Evolutionary conservation across 2,113 vertebrate species (phyloP).

Genomic region (Silurus glanis): DNA sequence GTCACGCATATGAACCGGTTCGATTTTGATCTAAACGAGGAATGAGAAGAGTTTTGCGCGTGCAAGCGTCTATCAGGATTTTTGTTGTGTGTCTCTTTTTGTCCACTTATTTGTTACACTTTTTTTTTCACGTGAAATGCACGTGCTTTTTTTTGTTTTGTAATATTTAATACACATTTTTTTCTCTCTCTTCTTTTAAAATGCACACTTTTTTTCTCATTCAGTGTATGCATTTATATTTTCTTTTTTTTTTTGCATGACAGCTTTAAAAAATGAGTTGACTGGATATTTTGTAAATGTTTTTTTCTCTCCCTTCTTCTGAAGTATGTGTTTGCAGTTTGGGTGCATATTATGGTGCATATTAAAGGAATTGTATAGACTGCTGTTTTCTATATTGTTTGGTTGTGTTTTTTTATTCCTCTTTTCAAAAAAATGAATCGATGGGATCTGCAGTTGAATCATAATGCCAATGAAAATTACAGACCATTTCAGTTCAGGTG

Average conservation of each 20-base stretch:
- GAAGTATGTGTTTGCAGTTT: no score
- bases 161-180: not conserved
- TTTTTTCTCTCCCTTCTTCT: no score
- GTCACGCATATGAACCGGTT: not conserved
- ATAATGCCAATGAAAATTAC: no score
- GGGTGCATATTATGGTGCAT: no score
- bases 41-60: not conserved
- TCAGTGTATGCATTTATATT: not conserved
- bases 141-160: not conserved
- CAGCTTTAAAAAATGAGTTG: not conserved
- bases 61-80: not conserved
- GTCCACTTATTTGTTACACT: not conserved
- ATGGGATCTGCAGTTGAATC: no score
- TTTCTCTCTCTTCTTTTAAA: not conserved
- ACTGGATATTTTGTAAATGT: no score
- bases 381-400: no score
- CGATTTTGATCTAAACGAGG: not conserved
- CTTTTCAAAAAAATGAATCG: no score
- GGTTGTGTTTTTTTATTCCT: no score
- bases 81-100: not conserved
- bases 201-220: not conserved
- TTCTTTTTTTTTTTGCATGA: not conserved
- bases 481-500: no score
- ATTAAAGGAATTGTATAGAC: no score
- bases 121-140: not conserved